These are phyloP conservation scores for Hemibagrus wyckioides DNA, from an alignment of 2,113 vertebrate genomes.

Conservation along the genomic window DNA sequence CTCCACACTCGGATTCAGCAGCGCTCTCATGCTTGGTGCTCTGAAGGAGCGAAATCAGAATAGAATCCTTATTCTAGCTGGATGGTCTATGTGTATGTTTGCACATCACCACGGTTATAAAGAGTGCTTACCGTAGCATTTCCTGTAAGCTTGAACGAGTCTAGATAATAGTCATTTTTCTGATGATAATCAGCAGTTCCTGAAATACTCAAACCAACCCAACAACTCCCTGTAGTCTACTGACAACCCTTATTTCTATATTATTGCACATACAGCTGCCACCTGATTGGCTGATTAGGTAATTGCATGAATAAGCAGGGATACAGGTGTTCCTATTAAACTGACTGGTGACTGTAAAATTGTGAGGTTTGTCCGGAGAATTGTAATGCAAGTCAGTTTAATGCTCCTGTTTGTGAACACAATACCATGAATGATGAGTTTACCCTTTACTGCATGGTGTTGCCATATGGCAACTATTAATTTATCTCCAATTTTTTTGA, in stretches of 20 bases:
- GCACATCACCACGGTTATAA: not conserved
- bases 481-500: too few species aligned
- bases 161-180: not conserved
- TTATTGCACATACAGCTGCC: not conserved
- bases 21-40: constrained; percentile 9
- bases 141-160: too few species aligned
- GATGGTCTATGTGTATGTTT: too few species aligned
- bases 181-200: not conserved
- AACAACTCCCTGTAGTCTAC: not conserved
- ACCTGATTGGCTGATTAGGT: not conserved
- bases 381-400: not conserved
- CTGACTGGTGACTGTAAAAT: not conserved
- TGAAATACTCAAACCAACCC: not conserved
- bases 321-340: not conserved
- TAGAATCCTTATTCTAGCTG: too few species aligned
- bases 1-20: constrained; percentile 2
- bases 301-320: not conserved
- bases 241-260: not conserved
- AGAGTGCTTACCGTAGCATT: too few species aligned
- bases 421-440: not conserved
- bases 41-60: constrained; percentile 12
- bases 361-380: not conserved
- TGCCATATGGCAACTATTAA: too few species aligned
- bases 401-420: not conserved
- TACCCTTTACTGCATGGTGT: too few species aligned